Base-by-base conservation (phyloP, 2,113 vertebrate species). In the Pedetes capensis region DNA sequence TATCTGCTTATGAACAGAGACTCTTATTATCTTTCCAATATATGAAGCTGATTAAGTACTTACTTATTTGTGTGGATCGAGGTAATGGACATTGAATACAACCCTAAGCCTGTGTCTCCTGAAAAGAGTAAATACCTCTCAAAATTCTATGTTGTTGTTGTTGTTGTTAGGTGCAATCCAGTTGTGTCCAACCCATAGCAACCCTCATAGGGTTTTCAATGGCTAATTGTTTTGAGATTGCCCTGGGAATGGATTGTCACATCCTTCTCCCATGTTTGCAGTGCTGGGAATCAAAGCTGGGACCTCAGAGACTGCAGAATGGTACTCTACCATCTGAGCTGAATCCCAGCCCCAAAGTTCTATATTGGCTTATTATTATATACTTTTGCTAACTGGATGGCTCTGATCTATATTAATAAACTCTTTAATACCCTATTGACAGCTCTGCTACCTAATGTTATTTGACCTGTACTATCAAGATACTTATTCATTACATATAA, bases 121-220 rank as follows among this genome's bases (percentile, higher is more conserved):
- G 57, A 75, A 81, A 89, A 8, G 22, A 72, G 13, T 61, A 80
- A 75, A 11, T 5, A 53, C 11, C 10, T 83, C 6, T 95, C 76
- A 72, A 69, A 93, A 93, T 80, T 95, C 10, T 11, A 32, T n/a
- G 34, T n/a, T n/a, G n/a, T n/a, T n/a, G n/a, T n/a, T n/a, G n/a
- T n/a, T n/a, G n/a, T n/a, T n/a, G n/a, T n/a, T n/a, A n/a, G n/a
- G n/a, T n/a, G n/a, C n/a, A n/a, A n/a, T n/a, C n/a, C n/a, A n/a
- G n/a, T n/a, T n/a, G n/a, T n/a, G n/a, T n/a, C n/a, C n/a, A n/a
- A n/a, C n/a, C n/a, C n/a, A n/a, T n/a, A n/a, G n/a, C n/a, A n/a
- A n/a, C n/a, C n/a, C n/a, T n/a, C n/a, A n/a, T n/a, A n/a, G n/a
- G n/a, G n/a, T n/a, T n/a, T n/a, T n/a, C n/a, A n/a, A n/a, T n/a